Evolutionary conservation across 1,140 invertebrate species (phyloP), one percentile per base, ranked within the genome.

Genomic region (Melitaea cinxia): DNA sequence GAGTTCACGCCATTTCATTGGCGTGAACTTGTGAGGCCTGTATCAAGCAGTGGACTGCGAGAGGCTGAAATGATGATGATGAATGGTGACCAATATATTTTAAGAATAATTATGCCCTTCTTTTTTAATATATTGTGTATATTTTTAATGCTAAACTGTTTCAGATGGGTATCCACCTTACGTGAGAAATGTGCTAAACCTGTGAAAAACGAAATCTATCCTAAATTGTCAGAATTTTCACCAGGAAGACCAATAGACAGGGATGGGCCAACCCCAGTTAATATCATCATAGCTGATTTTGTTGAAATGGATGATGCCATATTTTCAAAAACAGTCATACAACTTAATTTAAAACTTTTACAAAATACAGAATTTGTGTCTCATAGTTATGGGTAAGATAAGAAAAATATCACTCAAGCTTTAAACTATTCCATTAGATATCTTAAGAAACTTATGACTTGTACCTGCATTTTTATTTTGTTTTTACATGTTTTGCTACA

Each of bases 241-340:
- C 92, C 93, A 0, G 93, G 93, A 2, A 83, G 88, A 2, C 86
- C 89, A 0, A 26, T 61, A 0, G 67, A 70, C 0, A 33, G 39
- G 15, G 52, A 72, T 14, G 56, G 52, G 0, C 69, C 68, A 0
- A 73, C 90, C 0, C 70, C 83, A 2, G 83, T 93, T 1, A 94
- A 94, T 77, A 92, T 94, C 0, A 91, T 94, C n/a, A 93, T 94
- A 1, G 92, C 91, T 0, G 94, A 94, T 76, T 94, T 94, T 65
- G 85, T 94, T 0, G 91, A 93, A 55, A 77, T 94, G 24, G 85
- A 93, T 19, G 77, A 93, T 17, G 87, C 89, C 1, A 63, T 91
- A 24, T 94, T 94, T 77, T 81, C 92, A 1, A 90, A 91, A 73
- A 91, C 83, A 53, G 92, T 94, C n/a, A 88, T 94, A 49, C 76